These are phyloP conservation scores for Leptobrachium ailaonicum DNA, from an alignment of 2,113 vertebrate species.

Conservation along the genomic window DNA sequence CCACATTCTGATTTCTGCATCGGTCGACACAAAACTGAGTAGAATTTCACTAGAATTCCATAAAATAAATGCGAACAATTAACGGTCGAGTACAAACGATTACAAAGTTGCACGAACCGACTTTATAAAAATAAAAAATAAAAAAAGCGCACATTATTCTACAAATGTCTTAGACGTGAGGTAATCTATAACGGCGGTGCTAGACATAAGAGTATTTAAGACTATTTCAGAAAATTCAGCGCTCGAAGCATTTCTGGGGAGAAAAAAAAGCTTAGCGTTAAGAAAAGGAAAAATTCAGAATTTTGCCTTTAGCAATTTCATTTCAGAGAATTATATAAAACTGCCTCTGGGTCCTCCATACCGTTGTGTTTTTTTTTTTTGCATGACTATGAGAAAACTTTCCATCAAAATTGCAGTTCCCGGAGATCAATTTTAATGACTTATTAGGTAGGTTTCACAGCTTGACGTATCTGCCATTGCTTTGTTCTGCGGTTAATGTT, in stretches of 20 bases:
- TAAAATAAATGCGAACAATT: too few species aligned
- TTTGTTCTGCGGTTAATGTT: not conserved
- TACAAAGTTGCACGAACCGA: too few species aligned
- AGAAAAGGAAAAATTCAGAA: not conserved
- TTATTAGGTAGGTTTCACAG: not conserved
- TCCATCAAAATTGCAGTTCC: not conserved
- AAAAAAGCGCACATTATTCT: too few species aligned
- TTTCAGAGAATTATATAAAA: conserved; percentile 14
- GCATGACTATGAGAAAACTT: conserved; percentile 1
- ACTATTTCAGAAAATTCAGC: conserved; percentile 21
- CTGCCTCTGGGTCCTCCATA: conserved; percentile 18
- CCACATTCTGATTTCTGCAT: too few species aligned
- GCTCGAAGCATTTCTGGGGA: not conserved
- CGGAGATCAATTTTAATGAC: conserved; percentile 1
- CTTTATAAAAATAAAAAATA: too few species aligned
- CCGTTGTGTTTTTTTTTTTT: not conserved
- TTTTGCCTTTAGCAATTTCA: conserved; percentile 26
- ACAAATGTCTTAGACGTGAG: too few species aligned
- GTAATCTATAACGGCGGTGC: too few species aligned
- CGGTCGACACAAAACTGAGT: too few species aligned
- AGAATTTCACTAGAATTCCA: too few species aligned
- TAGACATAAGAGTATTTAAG: not conserved
- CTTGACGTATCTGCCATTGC: not conserved
- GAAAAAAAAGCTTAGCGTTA: conserved; percentile 16
- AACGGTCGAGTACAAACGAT: too few species aligned